phyloP scores from a whole-genome alignment of 2,888 invertebrate species.

The Trissoscelio sp. region DNA sequence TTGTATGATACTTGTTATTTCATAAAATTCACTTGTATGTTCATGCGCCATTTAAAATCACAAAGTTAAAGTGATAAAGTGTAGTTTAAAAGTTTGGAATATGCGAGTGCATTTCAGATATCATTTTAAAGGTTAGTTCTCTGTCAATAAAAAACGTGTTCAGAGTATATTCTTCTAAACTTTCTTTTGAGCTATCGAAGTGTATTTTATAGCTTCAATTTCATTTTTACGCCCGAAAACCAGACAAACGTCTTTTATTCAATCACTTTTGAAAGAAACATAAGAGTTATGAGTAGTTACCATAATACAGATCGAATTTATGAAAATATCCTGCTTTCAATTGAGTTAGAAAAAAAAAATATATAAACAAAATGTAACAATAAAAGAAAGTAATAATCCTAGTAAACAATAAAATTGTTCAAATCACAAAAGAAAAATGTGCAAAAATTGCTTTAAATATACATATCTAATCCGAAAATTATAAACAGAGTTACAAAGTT shows the following conservation, averaged over 20 bases:
- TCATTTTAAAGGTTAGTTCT: conserved; percentile 22
- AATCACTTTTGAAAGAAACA: background rate
- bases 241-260: conserved; percentile 15
- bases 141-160: conserved; percentile 19
- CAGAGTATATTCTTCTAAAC: conserved; percentile 24
- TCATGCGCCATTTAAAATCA: conserved; percentile 2
- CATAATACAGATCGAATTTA: too few relatives aligned
- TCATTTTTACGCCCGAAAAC: conserved; percentile 14
- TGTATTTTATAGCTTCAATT: conserved; percentile 13
- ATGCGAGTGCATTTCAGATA: conserved; percentile 23
- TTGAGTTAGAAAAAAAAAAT: too few relatives aligned
- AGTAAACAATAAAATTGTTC: too few relatives aligned
- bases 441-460: background rate
- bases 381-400: too few relatives aligned
- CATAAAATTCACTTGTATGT: conserved; percentile 7
- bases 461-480: background rate
- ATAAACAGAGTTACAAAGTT: conserved; percentile 7
- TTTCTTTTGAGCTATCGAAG: conserved; percentile 14
- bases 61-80: conserved; percentile 30
- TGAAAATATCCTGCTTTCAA: too few relatives aligned
- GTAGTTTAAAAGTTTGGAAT: conserved; percentile 43
- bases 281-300: too few relatives aligned
- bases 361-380: too few relatives aligned
- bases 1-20: conserved; percentile 17
- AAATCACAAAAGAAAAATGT: too few relatives aligned